Percentiles rank a stretch among this genome's conserved stretches.
Evolutionary conservation across 2,113 vertebrate genomes (phyloP).

Genomic region (Aythya baeri): DNA sequence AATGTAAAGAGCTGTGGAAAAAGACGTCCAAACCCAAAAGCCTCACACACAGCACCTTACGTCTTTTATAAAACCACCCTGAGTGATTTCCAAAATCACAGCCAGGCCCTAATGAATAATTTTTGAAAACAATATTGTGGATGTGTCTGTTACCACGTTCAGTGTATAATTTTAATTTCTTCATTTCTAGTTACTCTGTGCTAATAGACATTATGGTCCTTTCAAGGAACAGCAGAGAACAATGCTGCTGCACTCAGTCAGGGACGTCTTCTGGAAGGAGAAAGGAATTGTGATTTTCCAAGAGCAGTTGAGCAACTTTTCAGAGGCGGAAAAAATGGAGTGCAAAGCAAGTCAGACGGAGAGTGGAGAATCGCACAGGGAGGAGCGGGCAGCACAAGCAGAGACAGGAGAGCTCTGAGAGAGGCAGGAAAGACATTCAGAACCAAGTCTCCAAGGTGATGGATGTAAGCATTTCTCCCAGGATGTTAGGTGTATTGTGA

Average conservation of each 20-base stretch:
- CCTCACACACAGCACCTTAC: conserved; percentile 57
- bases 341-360: not conserved
- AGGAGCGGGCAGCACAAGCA: not conserved
- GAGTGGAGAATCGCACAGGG: not conserved
- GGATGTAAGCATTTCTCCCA: not conserved
- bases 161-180: conserved; percentile 19
- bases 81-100: conserved; percentile 52
- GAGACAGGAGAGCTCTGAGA: not conserved
- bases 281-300: conserved; percentile 17
- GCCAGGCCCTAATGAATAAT: conserved; percentile 40
- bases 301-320: conserved; percentile 44
- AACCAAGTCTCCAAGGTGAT: not conserved
- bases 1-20: conserved; percentile 38
- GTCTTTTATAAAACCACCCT: not conserved
- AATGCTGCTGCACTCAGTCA: not conserved
- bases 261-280: conserved; percentile 2
- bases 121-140: conserved; percentile 42
- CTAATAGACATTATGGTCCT: conserved; percentile 17
- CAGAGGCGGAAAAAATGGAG: not conserved
- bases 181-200: not conserved
- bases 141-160: conserved; percentile 26
- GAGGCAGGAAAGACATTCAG: not conserved
- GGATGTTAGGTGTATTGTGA: not conserved
- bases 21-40: conserved; percentile 31
- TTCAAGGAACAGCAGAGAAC: conserved; percentile 52